Evolutionary conservation across 37 sponge, comb jelly and placozoan genomes (phyloP).

Genomic region (Halisarca cf. caerulea): DNA sequence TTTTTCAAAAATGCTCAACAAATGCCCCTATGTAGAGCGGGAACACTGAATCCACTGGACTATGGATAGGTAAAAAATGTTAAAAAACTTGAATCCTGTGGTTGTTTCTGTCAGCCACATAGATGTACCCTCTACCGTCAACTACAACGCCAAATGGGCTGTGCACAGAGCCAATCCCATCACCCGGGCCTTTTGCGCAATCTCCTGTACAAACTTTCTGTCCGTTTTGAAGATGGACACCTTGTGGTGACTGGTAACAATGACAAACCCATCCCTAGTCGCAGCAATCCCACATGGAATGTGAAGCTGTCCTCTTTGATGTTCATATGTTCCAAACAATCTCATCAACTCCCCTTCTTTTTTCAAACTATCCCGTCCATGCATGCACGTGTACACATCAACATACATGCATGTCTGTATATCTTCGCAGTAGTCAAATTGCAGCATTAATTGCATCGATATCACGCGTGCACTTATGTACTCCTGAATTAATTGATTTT

Average conservation of each 20-base stretch:
- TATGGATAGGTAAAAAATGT: too few relatives aligned
- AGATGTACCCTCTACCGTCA: constrained; percentile 7
- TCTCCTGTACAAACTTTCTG: background rate
- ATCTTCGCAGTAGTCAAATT: too few relatives aligned
- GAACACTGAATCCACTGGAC: too few relatives aligned
- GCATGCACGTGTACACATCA: too few relatives aligned
- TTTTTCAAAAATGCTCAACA: too few relatives aligned
- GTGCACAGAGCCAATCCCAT: background rate
- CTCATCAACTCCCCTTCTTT: background rate
- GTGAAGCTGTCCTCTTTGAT: background rate
- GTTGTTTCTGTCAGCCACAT: constrained; percentile 24
- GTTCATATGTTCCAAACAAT: background rate
- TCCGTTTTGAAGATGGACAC: constrained; percentile 5
- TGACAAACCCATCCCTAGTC: background rate
- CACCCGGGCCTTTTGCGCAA: background rate
- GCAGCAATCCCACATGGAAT: background rate
- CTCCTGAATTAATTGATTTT: too few relatives aligned
- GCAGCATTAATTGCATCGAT: too few relatives aligned
- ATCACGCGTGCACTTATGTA: too few relatives aligned
- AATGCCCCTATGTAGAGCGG: too few relatives aligned
- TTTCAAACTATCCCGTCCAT: too few relatives aligned
- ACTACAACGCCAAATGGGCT: constrained; percentile 1
- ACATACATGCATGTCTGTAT: too few relatives aligned
- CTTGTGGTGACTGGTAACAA: constrained; percentile 12
- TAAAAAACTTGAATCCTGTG: constrained; percentile 11